Evolutionary conservation across 2,888 invertebrate species (phyloP).

Genomic region (Macrosoma leucophasiata): DNA sequence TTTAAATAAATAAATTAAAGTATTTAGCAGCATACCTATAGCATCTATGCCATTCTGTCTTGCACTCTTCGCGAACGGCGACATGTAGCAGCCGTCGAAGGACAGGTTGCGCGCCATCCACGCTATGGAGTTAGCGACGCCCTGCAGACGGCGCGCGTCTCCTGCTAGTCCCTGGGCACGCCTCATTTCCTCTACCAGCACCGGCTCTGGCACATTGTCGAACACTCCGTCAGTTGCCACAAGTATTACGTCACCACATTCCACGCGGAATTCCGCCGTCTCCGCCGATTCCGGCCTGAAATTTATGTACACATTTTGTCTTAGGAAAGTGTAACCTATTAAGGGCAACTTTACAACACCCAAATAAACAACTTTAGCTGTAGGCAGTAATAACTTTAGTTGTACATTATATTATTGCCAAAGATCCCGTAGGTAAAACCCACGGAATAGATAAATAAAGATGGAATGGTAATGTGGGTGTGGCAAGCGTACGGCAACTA

Average conservation of each 20-base stretch:
- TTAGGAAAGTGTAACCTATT: neutral
- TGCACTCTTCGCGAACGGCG: slow-evolving; percentile 96
- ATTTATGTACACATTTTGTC: slow-evolving; percentile 9
- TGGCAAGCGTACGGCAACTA: no score
- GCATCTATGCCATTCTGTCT: slow-evolving; percentile 94
- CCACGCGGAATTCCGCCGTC: slow-evolving; percentile 89
- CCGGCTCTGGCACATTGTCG: slow-evolving; percentile 96
- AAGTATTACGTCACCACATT: slow-evolving; percentile 95
- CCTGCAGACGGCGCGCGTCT: slow-evolving; percentile 87
- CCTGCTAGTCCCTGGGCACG: slow-evolving; percentile 73
- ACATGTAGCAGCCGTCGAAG: slow-evolving; percentile 95
- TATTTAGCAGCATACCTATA: slow-evolving; percentile 78
- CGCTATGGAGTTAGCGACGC: slow-evolving; percentile 95
- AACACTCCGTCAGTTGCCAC: slow-evolving; percentile 99
- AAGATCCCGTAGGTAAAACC: no score
- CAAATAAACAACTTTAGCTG: no score
- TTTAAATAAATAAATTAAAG: no score
- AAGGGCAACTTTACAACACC: no score
- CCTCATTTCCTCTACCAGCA: slow-evolving; percentile 90
- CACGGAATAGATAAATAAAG: no score
- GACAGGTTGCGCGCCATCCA: slow-evolving; percentile 96
- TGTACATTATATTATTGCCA: no score
- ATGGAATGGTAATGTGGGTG: no score
- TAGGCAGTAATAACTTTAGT: no score
- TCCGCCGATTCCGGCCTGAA: slow-evolving; percentile 93